phyloP scores from a whole-genome alignment of 2,888 invertebrate genomes.

The Drosophila melanosoma region DNA sequence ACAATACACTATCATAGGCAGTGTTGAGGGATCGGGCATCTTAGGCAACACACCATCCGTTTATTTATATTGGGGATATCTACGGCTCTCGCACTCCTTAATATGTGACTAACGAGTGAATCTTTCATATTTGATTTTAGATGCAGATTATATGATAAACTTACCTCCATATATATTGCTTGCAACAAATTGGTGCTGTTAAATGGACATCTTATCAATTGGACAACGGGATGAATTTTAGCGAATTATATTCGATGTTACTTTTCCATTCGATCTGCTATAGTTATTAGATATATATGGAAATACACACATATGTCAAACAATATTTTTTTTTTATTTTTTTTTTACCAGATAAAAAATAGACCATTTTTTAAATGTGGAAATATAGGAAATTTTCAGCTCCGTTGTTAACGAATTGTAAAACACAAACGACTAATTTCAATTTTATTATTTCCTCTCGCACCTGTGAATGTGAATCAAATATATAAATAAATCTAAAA shows the following conservation, averaged over 20 bases:
- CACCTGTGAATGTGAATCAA: neutral
- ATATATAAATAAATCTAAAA: neutral
- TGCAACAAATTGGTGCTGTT: slow-evolving; percentile 3
- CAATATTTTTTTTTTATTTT: neutral
- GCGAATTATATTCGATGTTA: slow-evolving; percentile 7
- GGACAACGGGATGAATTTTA: neutral
- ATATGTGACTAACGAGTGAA: slow-evolving; percentile 7
- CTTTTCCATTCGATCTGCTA: neutral
- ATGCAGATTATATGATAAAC: neutral
- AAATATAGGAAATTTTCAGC: neutral
- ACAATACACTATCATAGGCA: neutral
- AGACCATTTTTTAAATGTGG: neutral
- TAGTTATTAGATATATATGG: neutral
- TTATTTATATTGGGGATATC: neutral
- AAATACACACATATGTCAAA: neutral
- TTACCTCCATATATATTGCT: neutral
- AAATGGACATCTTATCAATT: slow-evolving; percentile 1
- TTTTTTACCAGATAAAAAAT: neutral
- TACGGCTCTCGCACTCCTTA: neutral
- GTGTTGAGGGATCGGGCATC: neutral
- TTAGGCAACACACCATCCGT: neutral
- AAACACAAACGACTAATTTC: neutral
- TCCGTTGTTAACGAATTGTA: neutral
- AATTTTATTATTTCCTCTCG: neutral
- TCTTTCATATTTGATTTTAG: neutral